A percentile compares a stretch with the other conserved stretches of the same genome.
These are phyloP conservation scores for Ctenicera cuprea DNA, from an alignment of 2,888 invertebrate genomes.

Conservation along the genomic window DNA sequence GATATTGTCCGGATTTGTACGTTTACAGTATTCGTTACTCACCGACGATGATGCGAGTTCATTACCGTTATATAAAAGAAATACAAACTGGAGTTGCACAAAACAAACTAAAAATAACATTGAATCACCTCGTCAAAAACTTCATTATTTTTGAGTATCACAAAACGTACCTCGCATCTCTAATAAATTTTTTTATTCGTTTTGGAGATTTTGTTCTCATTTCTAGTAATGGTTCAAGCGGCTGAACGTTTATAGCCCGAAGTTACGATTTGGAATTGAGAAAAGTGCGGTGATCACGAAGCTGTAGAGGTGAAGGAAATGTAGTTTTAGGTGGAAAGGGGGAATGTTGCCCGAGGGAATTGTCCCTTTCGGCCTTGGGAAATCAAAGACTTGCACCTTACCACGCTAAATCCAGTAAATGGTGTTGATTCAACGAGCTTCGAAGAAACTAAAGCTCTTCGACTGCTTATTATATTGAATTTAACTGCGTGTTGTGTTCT, in stretches of 20 bases:
- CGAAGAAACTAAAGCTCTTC: slow-evolving; percentile 11
- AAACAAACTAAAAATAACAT: not conserved
- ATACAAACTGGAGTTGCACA: not conserved
- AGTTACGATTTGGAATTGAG: slow-evolving; percentile 44
- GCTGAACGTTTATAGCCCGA: slow-evolving; percentile 37
- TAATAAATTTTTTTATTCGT: slow-evolving; percentile 35
- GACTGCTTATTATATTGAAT: slow-evolving; percentile 20
- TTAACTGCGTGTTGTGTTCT: not conserved
- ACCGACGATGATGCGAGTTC: not conserved
- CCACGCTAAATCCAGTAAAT: slow-evolving; percentile 41
- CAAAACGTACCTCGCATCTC: not conserved
- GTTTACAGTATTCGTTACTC: slow-evolving; percentile 11
- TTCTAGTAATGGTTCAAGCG: slow-evolving; percentile 40
- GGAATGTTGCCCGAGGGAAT: slow-evolving; percentile 43
- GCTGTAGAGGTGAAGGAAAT: slow-evolving; percentile 40
- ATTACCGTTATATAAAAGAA: slow-evolving; percentile 3
- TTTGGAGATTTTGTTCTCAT: slow-evolving; percentile 35
- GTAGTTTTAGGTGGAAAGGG: slow-evolving; percentile 36
- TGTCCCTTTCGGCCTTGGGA: slow-evolving; percentile 42
- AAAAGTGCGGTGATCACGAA: slow-evolving; percentile 46
- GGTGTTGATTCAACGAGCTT: slow-evolving; percentile 37
- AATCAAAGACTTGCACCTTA: slow-evolving; percentile 43
- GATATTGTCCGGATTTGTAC: slow-evolving; percentile 10
- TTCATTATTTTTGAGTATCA: slow-evolving; percentile 22
- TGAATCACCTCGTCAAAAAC: slow-evolving; percentile 20